Evolutionary conservation across 1,140 invertebrate species (phyloP), one percentile per base, ranked within the genome.

Genomic region (Rhagoletis pomonella): DNA sequence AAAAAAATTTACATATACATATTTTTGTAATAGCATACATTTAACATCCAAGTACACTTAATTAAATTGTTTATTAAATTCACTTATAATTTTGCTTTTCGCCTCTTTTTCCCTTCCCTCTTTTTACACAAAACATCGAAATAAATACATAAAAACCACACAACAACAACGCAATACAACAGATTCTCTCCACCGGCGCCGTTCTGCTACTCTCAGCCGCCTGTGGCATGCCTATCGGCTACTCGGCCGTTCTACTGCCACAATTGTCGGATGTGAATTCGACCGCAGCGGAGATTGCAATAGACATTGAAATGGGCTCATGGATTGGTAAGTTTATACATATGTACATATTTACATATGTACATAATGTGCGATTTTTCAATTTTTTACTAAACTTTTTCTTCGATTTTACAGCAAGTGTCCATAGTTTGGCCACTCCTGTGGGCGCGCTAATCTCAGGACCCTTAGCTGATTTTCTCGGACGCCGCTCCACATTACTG

Each of bases 161-260:
- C 42, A 44, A 9, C 42, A 69, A 69, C 42, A 10, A 69, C 67
- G 44, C 55, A 14, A 81, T 47, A 60, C 12, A 62, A 85, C 59
- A 96, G 96, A 95, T 95, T 89, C 89, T 96, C 44, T 94, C 96
- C 88, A 95, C 96, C 84, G 94, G 95, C 87, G 95, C 95, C 0
- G 95, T 96, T 50, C 93, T 96, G 39, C 90, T 96, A 64, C 91
- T 96, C 85, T 94, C 95, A 1, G 95, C 95, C 5, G 95, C 95
- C 42, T 95, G 94, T 77, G 96, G 96, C 3, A 96, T 96, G 94
- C 96, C 96, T 7, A 96, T 96, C 88, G 95, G 95, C 62, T 96
- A 95, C 92, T 96, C 95, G 9, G 95, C 95, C 0, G 94, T 96
- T n/a, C 91, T 96, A 10, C 90, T 96, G 81, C 96, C 96, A 3